Percentiles rank a stretch among this genome's conserved stretches.
phyloP scores from a whole-genome alignment of 2,797 vertebrate species.

The Dendrocincla fuliginosa region DNA sequence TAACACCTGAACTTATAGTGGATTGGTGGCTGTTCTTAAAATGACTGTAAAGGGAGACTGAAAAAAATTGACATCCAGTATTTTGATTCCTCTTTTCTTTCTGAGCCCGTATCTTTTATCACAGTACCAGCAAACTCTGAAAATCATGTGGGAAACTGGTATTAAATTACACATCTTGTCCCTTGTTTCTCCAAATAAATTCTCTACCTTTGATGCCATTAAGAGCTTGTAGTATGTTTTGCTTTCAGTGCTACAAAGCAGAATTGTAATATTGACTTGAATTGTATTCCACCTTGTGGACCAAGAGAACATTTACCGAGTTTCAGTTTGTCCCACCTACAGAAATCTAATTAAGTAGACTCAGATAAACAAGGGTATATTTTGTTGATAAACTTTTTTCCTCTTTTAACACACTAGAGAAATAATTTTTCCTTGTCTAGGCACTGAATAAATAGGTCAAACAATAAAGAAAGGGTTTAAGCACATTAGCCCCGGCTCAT shows the following conservation, averaged over 20 bases:
- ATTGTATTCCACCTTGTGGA: conserved; percentile 48
- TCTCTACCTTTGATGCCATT: neutral
- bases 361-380: neutral
- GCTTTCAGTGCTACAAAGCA: neutral
- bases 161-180: neutral
- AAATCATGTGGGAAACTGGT: neutral
- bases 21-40: neutral
- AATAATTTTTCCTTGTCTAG: neutral
- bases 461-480: neutral
- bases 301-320: neutral
- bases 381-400: neutral
- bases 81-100: neutral
- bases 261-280: neutral
- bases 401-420: neutral
- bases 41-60: neutral
- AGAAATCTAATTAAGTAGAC: neutral
- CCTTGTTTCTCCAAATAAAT: neutral
- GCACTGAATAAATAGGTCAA: neutral
- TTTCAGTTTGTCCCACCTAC: neutral
- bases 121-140: neutral
- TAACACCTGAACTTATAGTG: neutral
- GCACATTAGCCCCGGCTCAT: neutral
- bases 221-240: neutral
- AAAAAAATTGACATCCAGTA: neutral
- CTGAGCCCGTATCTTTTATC: fast-evolving